phyloP scores from a whole-genome alignment of 2,888 invertebrate species.

The Drosophila recens region DNA sequence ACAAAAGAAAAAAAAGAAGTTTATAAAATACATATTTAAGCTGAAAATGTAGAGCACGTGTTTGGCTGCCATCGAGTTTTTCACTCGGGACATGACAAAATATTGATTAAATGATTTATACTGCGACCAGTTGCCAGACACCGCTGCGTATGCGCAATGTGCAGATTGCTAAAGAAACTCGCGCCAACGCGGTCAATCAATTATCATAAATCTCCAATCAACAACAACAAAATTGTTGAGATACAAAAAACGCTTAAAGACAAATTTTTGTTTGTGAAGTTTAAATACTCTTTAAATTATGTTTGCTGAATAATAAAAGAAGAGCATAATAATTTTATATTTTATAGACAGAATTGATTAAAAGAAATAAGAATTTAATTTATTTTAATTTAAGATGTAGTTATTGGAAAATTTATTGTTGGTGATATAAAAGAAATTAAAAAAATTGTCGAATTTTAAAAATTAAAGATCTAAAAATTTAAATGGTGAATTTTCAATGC shows the following conservation, averaged over 20 bases:
- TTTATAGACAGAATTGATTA: too few species aligned
- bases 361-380: too few species aligned
- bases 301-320: too few species aligned
- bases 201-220: constrained; percentile 69
- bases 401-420: neutral
- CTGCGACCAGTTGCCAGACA: constrained; percentile 38
- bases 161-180: constrained; percentile 48
- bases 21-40: constrained; percentile 21
- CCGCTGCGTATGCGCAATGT: constrained; percentile 71
- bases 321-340: too few species aligned
- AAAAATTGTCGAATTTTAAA: neutral
- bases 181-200: constrained; percentile 67
- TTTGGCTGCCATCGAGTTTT: constrained; percentile 62
- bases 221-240: constrained; percentile 29
- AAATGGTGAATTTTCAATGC: too few species aligned
- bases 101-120: constrained; percentile 79
- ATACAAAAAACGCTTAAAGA: constrained; percentile 16
- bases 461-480: neutral
- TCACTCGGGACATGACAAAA: constrained; percentile 70
- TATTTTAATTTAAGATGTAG: neutral
- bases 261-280: constrained; percentile 5
- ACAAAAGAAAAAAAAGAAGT: neutral
- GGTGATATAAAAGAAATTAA: neutral
- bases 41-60: constrained; percentile 75
- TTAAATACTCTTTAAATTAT: constrained; percentile 27